Evolutionary conservation across 2,888 invertebrate species (phyloP).

Genomic region (Himalopsyche japonica): DNA sequence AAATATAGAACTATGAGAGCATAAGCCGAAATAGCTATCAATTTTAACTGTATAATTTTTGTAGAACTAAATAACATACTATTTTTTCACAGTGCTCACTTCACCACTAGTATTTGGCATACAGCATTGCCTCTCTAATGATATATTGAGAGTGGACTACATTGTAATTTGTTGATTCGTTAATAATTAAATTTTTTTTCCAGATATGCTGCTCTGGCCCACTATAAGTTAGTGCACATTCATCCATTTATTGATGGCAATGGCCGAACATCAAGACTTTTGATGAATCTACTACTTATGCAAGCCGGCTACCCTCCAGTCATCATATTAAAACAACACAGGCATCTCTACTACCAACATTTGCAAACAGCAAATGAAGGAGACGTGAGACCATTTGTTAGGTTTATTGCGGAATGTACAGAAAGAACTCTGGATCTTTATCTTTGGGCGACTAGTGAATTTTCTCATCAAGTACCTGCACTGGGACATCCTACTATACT

Average conservation of each 20-base stretch:
- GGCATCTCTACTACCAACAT: slow-evolving; percentile 84
- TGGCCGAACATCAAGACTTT: slow-evolving; percentile 89
- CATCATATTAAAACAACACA: slow-evolving; percentile 86
- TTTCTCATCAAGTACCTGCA: slow-evolving; percentile 69
- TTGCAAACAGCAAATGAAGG: slow-evolving; percentile 91
- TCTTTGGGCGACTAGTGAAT: slow-evolving; percentile 79
- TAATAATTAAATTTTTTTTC: slow-evolving; percentile 22
- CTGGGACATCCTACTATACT: slow-evolving; percentile 59
- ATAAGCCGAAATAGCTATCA: no score
- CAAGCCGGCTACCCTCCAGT: slow-evolving; percentile 95
- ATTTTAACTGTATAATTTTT: no score
- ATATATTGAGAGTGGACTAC: no score
- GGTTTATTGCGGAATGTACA: slow-evolving; percentile 93
- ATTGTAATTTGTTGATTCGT: no score
- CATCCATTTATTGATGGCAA: slow-evolving; percentile 98
- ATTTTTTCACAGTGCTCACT: no score
- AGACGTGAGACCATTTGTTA: slow-evolving; percentile 91
- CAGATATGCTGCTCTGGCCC: slow-evolving; percentile 92
- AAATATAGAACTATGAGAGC: no score
- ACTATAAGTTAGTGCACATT: slow-evolving; percentile 95
- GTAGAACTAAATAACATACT: no score
- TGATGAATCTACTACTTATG: slow-evolving; percentile 96
- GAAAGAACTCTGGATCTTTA: slow-evolving; percentile 87
- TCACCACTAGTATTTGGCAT: no score
- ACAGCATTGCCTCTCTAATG: no score